phyloP scores from a whole-genome alignment of 2,113 vertebrate genomes.

The Notothenia coriiceps region DNA sequence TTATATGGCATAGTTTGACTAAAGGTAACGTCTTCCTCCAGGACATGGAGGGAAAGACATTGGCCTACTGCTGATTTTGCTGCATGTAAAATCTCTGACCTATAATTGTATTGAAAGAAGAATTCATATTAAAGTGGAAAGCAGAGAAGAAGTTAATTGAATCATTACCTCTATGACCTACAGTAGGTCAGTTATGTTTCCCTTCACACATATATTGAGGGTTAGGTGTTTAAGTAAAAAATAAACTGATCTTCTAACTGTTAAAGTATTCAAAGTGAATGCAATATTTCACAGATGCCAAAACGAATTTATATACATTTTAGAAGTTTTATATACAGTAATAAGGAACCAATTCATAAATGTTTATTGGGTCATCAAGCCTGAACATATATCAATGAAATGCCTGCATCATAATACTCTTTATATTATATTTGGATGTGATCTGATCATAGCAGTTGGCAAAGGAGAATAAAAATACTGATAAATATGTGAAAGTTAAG shows the following conservation, averaged over 20 bases:
- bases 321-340: neutral
- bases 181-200: neutral
- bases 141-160: neutral
- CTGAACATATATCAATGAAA: neutral
- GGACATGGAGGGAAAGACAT: constrained; percentile 39
- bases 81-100: constrained; percentile 67
- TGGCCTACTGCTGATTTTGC: constrained; percentile 5
- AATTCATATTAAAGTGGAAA: neutral
- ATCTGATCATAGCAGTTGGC: neutral
- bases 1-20: constrained; percentile 68
- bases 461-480: neutral
- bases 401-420: neutral
- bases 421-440: too few relatives aligned
- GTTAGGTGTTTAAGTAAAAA: neutral
- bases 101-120: constrained; percentile 3
- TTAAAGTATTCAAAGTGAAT: neutral
- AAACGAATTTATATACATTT: constrained; percentile 32
- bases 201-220: neutral
- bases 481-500: constrained; percentile 49
- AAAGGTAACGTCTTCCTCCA: constrained; percentile 50
- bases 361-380: neutral
- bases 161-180: neutral
- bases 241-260: neutral
- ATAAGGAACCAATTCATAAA: neutral
- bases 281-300: neutral